phyloP scores from a whole-genome alignment of 2,113 vertebrate genomes.

The Egretta garzetta region DNA sequence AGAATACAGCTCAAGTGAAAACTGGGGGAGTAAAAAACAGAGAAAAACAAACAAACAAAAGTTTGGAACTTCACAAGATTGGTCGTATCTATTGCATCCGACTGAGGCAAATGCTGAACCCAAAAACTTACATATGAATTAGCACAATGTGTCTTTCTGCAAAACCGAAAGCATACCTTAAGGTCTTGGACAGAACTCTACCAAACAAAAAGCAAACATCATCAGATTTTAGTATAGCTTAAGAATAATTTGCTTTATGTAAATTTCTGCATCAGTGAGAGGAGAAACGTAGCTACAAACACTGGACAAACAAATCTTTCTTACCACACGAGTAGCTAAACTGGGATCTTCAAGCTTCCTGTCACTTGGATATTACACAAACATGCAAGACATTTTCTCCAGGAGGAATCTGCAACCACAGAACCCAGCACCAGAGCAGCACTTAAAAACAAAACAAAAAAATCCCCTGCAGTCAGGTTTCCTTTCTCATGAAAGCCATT shows the following conservation, averaged over 20 bases:
- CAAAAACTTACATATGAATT: neutral
- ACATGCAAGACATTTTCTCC: neutral
- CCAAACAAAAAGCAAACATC: neutral
- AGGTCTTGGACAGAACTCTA: neutral
- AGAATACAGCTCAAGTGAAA: neutral
- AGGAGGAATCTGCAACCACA: neutral
- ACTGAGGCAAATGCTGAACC: neutral
- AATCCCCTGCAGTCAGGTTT: neutral
- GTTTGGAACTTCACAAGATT: neutral
- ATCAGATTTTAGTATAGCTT: neutral
- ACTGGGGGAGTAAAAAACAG: neutral
- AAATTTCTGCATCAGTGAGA: neutral
- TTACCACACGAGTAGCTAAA: neutral
- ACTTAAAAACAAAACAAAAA: neutral
- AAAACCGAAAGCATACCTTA: neutral
- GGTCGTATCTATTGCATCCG: neutral
- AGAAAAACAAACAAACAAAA: neutral
- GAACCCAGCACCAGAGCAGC: neutral
- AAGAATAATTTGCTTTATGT: neutral
- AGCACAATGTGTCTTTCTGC: neutral
- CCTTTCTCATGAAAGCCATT: neutral
- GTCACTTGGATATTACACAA: neutral
- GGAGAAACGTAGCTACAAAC: neutral
- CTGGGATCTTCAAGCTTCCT: neutral
- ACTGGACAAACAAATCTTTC: neutral